Evolutionary conservation across 2,888 invertebrate species (phyloP).

Genomic region (Pandemis cinnamomeana): DNA sequence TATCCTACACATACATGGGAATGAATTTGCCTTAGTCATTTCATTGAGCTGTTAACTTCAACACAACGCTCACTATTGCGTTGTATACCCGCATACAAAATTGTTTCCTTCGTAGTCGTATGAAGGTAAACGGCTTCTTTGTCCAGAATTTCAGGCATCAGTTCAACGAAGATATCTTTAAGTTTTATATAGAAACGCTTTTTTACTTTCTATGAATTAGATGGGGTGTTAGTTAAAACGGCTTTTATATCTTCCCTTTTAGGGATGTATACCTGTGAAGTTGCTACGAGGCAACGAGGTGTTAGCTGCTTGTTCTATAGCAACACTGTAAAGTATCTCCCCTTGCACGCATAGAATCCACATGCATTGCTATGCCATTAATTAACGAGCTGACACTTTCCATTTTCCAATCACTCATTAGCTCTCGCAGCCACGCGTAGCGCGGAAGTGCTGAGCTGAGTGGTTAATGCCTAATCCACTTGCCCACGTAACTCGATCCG

Average conservation of each 20-base stretch:
- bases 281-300: background rate
- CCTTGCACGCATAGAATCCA: slow-evolving; percentile 17
- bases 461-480: slow-evolving; percentile 14
- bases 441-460: slow-evolving; percentile 27
- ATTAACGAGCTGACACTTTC: slow-evolving; percentile 47
- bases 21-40: background rate
- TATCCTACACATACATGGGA: background rate
- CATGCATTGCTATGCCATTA: slow-evolving; percentile 26
- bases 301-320: background rate
- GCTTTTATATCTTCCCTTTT: too few species aligned
- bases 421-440: slow-evolving; percentile 51
- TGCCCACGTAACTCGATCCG: background rate
- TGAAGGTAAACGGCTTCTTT: too few species aligned
- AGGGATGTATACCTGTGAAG: too few species aligned
- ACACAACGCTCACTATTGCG: background rate
- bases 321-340: background rate
- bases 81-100: background rate
- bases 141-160: too few species aligned
- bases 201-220: too few species aligned
- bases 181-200: too few species aligned
- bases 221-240: too few species aligned
- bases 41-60: background rate
- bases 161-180: too few species aligned
- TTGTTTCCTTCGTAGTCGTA: too few species aligned
- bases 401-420: slow-evolving; percentile 55